Evolutionary conservation across 2,888 invertebrate genomes (phyloP), one percentile per base, ranked within the genome.

Genomic region (Cheilosia soror): DNA sequence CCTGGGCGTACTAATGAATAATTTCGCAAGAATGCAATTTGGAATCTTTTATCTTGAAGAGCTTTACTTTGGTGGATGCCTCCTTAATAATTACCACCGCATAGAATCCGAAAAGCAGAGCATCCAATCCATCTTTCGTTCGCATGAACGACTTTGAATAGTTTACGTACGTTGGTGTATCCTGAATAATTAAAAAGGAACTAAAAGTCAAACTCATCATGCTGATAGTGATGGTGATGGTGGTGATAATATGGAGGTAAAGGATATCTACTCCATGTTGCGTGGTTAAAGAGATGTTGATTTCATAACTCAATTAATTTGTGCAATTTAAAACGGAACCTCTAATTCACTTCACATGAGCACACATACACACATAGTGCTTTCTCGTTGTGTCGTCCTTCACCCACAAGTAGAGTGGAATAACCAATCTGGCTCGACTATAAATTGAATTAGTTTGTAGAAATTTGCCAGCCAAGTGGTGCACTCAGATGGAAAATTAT

Each of bases 221-320:
- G 37, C 31, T 55, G 7, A 37, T 31, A 37, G 29, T 5, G 53
- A 20, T 7, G 20, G 33, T 1, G n/a, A 6, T 11, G 58, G n/a
- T 1, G 40, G 15, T n/a, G n/a, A n/a, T 27, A 25, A 20, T n/a
- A n/a, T 44, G 5, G 20, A 7, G 27, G 7, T 1, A 13, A 51
- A 27, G 27, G 51, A 51, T 51, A 51, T 51, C 15, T 20, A 25
- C 7, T 9, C 49, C 15, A 4, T 13, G 55, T 13, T 47, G 72
- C 40, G 55, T 68, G 44, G 25, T 9, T 55, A 27, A 20, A 44
- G 73, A 66, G 47, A 42, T 73, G 60, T 68, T 68, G 85, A 81
- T 76, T 76, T 72, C 77, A 73, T 81, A 81, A 85, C 77, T 85
- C 85, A 81, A 85, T 85, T 85, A 85, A 81, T 81, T 85, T 85